Base-by-base conservation (phyloP, 2,888 invertebrate genomes). In the Neria commutata region DNA sequence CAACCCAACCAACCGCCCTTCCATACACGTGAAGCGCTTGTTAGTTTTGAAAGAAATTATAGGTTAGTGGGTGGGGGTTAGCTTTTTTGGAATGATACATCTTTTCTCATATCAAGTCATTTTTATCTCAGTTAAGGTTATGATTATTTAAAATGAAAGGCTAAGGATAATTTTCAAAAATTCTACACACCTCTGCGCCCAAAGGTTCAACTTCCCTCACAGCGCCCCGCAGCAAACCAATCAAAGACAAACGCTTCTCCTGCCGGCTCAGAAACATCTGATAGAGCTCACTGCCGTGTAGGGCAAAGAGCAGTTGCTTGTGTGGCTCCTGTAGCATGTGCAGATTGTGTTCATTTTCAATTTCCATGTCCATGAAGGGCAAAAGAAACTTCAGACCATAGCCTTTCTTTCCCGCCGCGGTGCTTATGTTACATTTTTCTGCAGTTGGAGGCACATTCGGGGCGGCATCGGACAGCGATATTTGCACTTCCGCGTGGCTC, bases 331-430 rank as follows among this genome's bases (percentile, higher is more conserved):
- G 73, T 29, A 80, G 61, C 8, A 80, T 58, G 46, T 67, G 68
- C 16, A 76, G 16, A 5, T 67, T 68, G 0, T 64, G 66, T 51
- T 76, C 68, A 46, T 69, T 68, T 4, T 66, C 66, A 40, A 79
- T 56, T 37, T 71, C 67, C 67, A 79, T 70, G 64, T 79, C 79
- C 68, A 76, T 68, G 33, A 80, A 78, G 2, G 79, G 79, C 45
- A 77, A 56, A 16, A 60, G 66, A 46, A 80, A 74, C 47, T 73
- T 72, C 25, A 78, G 67, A 4, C 73, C 71, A 5, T 19, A 42
- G 21, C 42, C 14, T 14, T 42, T 42, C 21, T 42, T 42, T 5
- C 4, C 19, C 5, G 5, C 42, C 3, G 19, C 42, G 5, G 4
- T 14, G 14, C 42, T 42, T 8, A 29, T 46, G 21, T 50, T 53